phyloP scores from a whole-genome alignment of 2,797 vertebrate genomes.

The Pyrocephalus nanus region DNA sequence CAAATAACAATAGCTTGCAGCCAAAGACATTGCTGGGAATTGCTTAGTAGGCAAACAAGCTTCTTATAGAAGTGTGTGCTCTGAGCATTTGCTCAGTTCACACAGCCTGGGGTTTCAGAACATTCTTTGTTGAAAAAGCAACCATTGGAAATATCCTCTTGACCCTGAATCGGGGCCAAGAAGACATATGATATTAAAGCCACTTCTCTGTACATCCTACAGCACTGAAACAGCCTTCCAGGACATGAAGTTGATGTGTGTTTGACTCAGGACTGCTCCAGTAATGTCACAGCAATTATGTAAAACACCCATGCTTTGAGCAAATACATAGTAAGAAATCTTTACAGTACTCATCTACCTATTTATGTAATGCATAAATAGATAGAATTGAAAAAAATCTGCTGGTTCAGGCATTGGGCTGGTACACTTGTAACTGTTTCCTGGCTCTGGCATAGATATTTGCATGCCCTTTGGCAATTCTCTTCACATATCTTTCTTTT shows the following conservation, averaged over 20 bases:
- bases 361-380: neutral
- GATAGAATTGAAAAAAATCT: neutral
- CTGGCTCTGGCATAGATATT: neutral
- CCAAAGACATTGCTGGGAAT: conserved; percentile 57
- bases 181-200: conserved; percentile 8
- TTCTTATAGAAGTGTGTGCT: conserved; percentile 56
- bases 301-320: neutral
- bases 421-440: neutral
- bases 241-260: neutral
- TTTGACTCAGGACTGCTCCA: conserved; percentile 12
- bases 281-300: neutral
- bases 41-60: conserved; percentile 61
- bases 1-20: conserved; percentile 61
- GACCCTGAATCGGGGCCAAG: conserved; percentile 16
- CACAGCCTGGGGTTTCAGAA: conserved; percentile 36
- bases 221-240: neutral
- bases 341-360: neutral
- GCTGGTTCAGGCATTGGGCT: neutral
- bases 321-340: neutral
- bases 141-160: conserved; percentile 44
- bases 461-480: neutral
- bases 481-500: neutral
- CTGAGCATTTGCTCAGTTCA: conserved; percentile 45
- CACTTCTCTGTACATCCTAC: neutral
- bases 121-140: conserved; percentile 51